Evolutionary conservation across 1,140 invertebrate genomes (phyloP).

Genomic region (Trichomalopsis sarcophagae): DNA sequence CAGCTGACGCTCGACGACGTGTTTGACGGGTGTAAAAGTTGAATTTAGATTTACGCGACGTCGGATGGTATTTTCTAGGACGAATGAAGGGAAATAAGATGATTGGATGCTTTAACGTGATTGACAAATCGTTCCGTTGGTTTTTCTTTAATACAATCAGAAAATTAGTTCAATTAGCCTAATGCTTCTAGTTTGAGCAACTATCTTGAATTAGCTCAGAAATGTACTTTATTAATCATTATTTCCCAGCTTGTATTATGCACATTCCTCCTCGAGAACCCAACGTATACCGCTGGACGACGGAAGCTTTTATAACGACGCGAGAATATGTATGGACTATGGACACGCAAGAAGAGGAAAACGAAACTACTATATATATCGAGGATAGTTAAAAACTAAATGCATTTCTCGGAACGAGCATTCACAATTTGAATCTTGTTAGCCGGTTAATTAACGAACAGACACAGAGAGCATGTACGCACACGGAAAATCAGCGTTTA

Average conservation of each 20-base stretch:
- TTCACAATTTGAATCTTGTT: neutral
- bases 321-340: neutral
- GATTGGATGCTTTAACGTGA: constrained; percentile 20
- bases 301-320: constrained; percentile 6
- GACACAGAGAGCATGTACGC: no score
- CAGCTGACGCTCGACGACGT: no score
- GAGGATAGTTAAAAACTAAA: neutral
- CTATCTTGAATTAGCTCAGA: constrained; percentile 35
- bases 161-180: constrained; percentile 44
- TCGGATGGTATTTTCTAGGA: neutral
- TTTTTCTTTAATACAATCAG: constrained; percentile 38
- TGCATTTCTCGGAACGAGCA: neutral
- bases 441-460: constrained; percentile 36
- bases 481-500: constrained; percentile 25
- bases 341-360: neutral
- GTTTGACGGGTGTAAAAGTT: neutral
- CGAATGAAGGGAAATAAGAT: constrained; percentile 20
- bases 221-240: constrained; percentile 42
- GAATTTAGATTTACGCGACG: neutral
- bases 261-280: neutral
- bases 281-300: neutral
- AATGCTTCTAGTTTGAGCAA: constrained; percentile 29
- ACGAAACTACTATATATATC: neutral
- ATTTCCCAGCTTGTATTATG: neutral
- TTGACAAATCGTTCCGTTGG: constrained; percentile 24